phyloP scores from a whole-genome alignment of 2,888 invertebrate genomes.

The Ptychoptera contaminata region DNA sequence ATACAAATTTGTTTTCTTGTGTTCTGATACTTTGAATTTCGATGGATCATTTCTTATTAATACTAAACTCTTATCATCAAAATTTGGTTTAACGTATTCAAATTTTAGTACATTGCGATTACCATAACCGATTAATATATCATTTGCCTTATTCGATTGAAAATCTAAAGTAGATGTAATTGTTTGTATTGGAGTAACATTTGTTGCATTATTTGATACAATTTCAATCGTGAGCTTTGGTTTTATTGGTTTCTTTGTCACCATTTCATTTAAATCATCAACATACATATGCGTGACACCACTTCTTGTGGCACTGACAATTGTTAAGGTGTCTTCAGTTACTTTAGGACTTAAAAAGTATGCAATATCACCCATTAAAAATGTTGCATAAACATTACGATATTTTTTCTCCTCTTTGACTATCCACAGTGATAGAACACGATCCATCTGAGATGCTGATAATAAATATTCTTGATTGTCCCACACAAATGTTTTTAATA shows the following conservation, averaged over 20 bases:
- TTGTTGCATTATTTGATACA: constrained; percentile 36
- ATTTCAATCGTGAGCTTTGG: constrained; percentile 45
- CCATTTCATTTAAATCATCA: neutral
- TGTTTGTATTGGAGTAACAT: constrained; percentile 36
- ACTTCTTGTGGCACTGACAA: constrained; percentile 45
- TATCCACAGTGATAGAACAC: constrained; percentile 28
- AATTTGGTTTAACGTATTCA: constrained; percentile 25
- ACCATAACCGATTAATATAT: constrained; percentile 42
- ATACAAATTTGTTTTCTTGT: constrained; percentile 16
- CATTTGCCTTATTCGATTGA: constrained; percentile 21
- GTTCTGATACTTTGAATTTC: constrained; percentile 11
- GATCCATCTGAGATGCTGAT: constrained; percentile 26
- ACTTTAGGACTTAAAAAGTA: constrained; percentile 34
- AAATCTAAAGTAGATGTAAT: constrained; percentile 31
- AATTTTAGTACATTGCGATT: constrained; percentile 13
- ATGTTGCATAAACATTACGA: constrained; percentile 38
- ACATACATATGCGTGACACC: constrained; percentile 68
- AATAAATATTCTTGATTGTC: constrained; percentile 20
- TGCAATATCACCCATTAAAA: constrained; percentile 54
- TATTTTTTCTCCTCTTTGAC: constrained; percentile 24
- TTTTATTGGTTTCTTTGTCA: constrained; percentile 42
- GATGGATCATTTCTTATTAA: constrained; percentile 23
- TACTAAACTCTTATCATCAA: constrained; percentile 36
- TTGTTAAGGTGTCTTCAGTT: constrained; percentile 32
- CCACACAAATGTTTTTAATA: constrained; percentile 26